phyloP scores from a whole-genome alignment of 2,113 vertebrate species.

The Aegithalos caudatus region DNA sequence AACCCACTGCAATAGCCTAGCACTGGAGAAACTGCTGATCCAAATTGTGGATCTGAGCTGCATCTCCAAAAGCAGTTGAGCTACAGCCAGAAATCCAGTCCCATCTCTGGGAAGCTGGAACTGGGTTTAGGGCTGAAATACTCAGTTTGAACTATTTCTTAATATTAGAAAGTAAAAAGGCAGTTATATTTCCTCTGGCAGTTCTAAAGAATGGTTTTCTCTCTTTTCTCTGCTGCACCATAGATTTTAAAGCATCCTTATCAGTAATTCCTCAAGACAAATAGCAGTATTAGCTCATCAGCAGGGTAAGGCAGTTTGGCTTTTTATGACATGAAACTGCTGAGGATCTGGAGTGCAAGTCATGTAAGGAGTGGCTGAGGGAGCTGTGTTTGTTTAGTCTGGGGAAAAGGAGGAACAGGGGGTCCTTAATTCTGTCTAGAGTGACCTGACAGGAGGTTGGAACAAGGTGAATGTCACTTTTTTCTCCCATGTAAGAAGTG shows the following conservation, averaged over 20 bases:
- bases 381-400: background rate
- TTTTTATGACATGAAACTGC: background rate
- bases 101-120: background rate
- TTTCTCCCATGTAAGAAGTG: background rate
- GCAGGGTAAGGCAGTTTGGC: background rate
- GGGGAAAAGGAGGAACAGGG: background rate
- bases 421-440: background rate
- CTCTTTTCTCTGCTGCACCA: background rate
- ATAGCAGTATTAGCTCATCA: background rate
- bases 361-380: background rate
- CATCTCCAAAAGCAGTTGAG: background rate
- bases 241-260: background rate
- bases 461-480: background rate
- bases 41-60: background rate
- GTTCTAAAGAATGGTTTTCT: background rate
- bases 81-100: background rate
- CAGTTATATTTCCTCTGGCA: background rate
- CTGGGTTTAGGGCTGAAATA: background rate
- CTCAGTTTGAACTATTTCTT: background rate
- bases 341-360: background rate
- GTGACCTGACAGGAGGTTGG: background rate
- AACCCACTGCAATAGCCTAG: background rate
- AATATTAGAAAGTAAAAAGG: background rate
- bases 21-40: background rate
- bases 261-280: background rate